Percentiles rank a stretch among this genome's conserved stretches.
These are phyloP conservation scores for Eubucco bourcierii DNA, from an alignment of 2,113 vertebrate genomes.

Conservation along the genomic window DNA sequence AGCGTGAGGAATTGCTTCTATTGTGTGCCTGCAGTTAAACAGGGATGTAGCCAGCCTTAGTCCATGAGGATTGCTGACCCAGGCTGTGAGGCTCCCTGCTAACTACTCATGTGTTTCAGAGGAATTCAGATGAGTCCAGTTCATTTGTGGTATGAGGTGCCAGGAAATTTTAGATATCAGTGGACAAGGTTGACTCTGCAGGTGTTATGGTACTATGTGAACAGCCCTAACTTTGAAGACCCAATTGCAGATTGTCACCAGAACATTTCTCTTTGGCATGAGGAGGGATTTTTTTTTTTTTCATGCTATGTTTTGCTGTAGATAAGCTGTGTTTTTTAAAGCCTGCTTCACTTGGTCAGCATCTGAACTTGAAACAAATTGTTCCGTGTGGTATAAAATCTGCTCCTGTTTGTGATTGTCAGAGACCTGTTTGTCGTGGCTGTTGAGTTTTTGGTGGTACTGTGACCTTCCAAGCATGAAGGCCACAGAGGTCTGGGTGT, in stretches of 20 bases:
- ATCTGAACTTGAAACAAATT: background rate
- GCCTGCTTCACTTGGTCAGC: background rate
- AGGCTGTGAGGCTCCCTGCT: background rate
- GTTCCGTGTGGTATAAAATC: background rate
- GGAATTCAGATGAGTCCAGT: background rate
- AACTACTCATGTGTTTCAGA: no score
- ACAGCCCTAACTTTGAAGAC: background rate
- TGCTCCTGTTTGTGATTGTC: rapidly evolving
- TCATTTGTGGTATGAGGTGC: background rate
- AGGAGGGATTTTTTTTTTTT: background rate
- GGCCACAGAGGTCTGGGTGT: no score
- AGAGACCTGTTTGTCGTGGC: rapidly evolving
- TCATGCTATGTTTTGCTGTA: background rate
- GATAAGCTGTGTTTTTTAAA: background rate
- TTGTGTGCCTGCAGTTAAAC: no score
- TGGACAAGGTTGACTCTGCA: background rate
- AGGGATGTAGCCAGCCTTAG: background rate
- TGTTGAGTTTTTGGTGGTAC: background rate
- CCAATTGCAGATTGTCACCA: background rate
- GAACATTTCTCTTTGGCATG: background rate
- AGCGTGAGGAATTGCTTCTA: no score
- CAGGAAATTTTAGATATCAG: background rate
- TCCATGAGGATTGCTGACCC: no score
- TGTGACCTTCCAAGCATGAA: background rate
- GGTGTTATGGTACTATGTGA: background rate